Conservation (phyloP, 92 coral and sea anemone genomes). For the Bergia puertoricense region DNA sequence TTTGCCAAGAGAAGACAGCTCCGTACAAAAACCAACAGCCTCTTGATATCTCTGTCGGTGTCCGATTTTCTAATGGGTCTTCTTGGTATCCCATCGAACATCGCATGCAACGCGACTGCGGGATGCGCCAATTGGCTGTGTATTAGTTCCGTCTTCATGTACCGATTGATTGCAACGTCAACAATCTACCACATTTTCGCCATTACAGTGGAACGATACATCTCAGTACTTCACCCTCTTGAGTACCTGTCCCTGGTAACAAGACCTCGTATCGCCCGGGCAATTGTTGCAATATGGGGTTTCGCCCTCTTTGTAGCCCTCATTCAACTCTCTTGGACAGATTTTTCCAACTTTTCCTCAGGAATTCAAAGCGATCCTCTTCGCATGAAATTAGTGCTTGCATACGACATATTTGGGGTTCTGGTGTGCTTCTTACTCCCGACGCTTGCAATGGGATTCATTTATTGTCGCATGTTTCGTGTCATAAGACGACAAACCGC, state of each 20-base stretch:
- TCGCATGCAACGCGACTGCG: constrained; percentile 70
- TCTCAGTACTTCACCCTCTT: constrained; percentile 84
- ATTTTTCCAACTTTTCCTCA: constrained; percentile 49
- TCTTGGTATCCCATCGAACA: constrained; percentile 68
- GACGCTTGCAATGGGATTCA: constrained; percentile 70
- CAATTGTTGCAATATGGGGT: constrained; percentile 75
- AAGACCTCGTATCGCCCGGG: constrained; percentile 62
- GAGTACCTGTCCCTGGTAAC: constrained; percentile 77
- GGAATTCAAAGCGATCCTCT: constrained; percentile 35
- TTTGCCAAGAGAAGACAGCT: constrained; percentile 65
- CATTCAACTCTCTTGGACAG: constrained; percentile 83
- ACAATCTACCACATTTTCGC: constrained; percentile 93
- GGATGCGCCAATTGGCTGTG: constrained; percentile 61
- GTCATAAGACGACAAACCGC: constrained; percentile 79
- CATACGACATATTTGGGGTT: constrained; percentile 70
- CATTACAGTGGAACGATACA: constrained; percentile 89
- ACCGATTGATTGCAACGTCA: constrained; percentile 90
- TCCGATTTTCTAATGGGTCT: constrained; percentile 83
- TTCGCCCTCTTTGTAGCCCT: constrained; percentile 73
- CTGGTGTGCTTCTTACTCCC: constrained; percentile 79
- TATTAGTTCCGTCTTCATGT: constrained; percentile 74
- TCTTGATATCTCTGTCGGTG: constrained; percentile 69
- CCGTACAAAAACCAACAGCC: constrained; percentile 78
- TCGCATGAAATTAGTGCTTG: constrained; percentile 54
- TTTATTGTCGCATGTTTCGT: constrained; percentile 80